phyloP scores from a whole-genome alignment of 2,113 vertebrate species.

The Ailuropoda melanoleuca region DNA sequence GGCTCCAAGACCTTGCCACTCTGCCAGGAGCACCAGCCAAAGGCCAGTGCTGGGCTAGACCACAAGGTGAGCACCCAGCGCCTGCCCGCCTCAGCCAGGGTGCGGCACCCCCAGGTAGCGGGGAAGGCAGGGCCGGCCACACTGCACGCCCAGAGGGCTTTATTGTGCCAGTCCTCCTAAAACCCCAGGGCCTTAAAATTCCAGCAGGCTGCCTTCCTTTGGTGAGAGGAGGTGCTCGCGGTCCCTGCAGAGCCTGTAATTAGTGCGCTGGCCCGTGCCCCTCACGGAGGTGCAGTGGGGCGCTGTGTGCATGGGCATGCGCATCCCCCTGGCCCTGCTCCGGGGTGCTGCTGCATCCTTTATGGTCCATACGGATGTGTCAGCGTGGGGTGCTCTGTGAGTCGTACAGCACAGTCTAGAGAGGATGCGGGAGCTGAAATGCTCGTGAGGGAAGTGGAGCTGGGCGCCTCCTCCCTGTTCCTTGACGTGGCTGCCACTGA shows the following conservation, averaged over 20 bases:
- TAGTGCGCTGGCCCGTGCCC: background rate
- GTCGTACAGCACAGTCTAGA: background rate
- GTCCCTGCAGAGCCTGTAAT: background rate
- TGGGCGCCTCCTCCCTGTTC: background rate
- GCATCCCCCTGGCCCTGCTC: background rate
- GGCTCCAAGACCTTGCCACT: background rate
- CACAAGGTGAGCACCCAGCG: conserved; percentile 51
- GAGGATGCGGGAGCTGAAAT: background rate
- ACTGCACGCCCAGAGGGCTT: background rate
- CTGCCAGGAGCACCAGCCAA: conserved; percentile 38
- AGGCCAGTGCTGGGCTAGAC: conserved; percentile 43
- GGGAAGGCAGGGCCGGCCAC: background rate
- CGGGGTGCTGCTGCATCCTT: background rate
- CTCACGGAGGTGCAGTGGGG: accelerated
- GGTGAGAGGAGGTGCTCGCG: background rate
- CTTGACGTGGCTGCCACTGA: background rate
- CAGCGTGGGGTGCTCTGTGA: too few relatives aligned
- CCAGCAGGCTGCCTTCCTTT: background rate
- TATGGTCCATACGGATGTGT: background rate
- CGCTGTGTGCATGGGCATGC: accelerated
- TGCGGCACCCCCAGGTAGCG: accelerated
- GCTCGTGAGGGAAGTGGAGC: background rate
- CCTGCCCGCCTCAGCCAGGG: accelerated
- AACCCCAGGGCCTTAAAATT: background rate
- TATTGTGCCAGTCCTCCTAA: background rate